Evolutionary conservation across 2,113 vertebrate species (phyloP).

Genomic region (Malurus melanocephalus): DNA sequence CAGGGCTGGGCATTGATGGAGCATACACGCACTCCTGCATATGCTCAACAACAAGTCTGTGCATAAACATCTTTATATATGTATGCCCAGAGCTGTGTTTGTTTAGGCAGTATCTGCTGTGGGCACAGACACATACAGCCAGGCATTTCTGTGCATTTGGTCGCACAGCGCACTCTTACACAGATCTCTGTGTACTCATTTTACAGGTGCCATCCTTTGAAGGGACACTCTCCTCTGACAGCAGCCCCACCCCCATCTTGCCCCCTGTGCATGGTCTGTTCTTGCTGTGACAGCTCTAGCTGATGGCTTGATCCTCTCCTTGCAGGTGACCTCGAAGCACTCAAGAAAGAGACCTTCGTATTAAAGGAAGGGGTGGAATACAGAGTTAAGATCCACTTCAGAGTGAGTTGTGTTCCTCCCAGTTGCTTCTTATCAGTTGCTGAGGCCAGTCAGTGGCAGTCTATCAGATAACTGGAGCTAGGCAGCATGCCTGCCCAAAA

Average conservation of each 20-base stretch:
- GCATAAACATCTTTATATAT: not conserved
- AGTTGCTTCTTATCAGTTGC: not conserved
- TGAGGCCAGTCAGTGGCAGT: not conserved
- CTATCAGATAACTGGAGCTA: not conserved
- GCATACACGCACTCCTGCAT: not conserved
- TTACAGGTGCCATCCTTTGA: not conserved
- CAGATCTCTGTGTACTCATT: rapidly evolving
- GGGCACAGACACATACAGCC: not conserved
- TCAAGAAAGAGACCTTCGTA: conserved; percentile 76
- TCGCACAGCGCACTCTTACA: not conserved
- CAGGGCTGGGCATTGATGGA: not conserved
- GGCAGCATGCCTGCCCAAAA: not conserved
- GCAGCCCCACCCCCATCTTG: not conserved
- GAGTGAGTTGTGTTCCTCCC: conserved; percentile 66
- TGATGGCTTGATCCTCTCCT: not conserved
- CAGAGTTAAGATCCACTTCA: conserved; percentile 79
- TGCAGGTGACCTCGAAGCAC: conserved; percentile 74
- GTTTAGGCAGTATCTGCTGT: not conserved
- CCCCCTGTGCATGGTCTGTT: not conserved
- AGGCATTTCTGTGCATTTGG: not conserved
- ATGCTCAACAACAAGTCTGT: not conserved
- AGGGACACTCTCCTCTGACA: not conserved
- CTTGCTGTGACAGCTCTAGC: not conserved
- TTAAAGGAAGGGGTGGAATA: conserved; percentile 82
- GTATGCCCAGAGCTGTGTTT: not conserved